These are phyloP conservation scores for Chroicocephalus ridibundus DNA, from an alignment of 2,113 vertebrate genomes.

Conservation along the genomic window DNA sequence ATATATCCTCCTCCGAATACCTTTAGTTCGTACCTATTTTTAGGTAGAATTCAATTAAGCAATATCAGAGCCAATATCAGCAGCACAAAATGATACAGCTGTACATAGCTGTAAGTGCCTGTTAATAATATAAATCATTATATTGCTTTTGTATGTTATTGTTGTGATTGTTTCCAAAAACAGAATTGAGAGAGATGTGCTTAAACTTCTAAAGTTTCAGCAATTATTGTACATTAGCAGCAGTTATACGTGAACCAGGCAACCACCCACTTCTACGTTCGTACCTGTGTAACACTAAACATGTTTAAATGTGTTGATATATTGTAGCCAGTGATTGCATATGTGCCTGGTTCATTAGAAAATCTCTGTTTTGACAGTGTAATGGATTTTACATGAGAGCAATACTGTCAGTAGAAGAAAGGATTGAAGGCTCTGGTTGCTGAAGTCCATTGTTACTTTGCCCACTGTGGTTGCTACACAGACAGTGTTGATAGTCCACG, in stretches of 20 bases:
- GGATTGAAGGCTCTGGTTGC: neutral
- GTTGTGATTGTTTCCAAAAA: slow-evolving; percentile 2
- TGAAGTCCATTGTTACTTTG: neutral
- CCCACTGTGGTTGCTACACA: neutral
- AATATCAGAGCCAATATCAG: neutral
- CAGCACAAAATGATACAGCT: neutral
- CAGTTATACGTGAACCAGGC: slow-evolving; percentile 31
- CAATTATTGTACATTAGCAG: slow-evolving; percentile 16
- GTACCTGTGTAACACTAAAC: slow-evolving; percentile 43
- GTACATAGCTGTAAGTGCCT: neutral
- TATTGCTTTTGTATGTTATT: neutral
- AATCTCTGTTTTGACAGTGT: neutral
- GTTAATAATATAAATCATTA: neutral
- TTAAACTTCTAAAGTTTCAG: neutral
- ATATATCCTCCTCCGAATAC: neutral
- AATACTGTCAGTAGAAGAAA: neutral
- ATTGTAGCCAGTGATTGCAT: slow-evolving; percentile 14
- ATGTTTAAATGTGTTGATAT: slow-evolving; percentile 1
- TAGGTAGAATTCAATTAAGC: neutral
- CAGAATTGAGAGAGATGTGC: neutral
- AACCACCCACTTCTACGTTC: slow-evolving; percentile 35
- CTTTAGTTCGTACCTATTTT: neutral
- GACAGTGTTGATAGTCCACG: no score
- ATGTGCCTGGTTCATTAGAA: neutral
- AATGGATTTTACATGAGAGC: neutral